Evolutionary conservation across 2,888 invertebrate genomes (phyloP), one percentile per base, ranked within the genome.

Genomic region (Hydriomena furcata): DNA sequence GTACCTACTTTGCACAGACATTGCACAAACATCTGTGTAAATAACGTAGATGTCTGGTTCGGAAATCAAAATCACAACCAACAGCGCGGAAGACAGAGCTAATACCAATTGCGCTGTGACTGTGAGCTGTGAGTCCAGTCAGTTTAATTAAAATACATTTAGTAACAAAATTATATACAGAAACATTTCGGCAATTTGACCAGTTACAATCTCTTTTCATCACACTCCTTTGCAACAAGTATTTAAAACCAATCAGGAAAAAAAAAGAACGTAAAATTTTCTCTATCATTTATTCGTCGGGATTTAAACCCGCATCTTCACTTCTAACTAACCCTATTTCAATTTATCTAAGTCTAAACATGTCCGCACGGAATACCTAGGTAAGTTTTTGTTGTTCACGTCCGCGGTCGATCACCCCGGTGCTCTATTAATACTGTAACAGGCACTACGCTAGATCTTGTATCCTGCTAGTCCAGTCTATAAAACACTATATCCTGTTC

Each of bases 391-490:
- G 54, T 51, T 58, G 42, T 43, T 42, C 60, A 48, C 10, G 41
- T 32, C 41, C 52, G 52, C 70, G 73, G 73, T 67, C 73, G 64
- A 35, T 73, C 60, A 73, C 72, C 74, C 57, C 56, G 45, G 42
- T 61, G 48, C 60, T 55, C 61, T 71, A 66, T 65, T 65, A 63
- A 65, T 67, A 64, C 58, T 60, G 64, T 60, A 60, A 63, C 49
- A 66, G 50, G 59, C 56, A 61, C 59, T 58, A 61, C 55, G 52
- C 52, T 43, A 64, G 63, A 55, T 69, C 58, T 62, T 7, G 32
- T 52, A 54, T 59, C 57, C 59, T 52, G 57, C 49, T 52, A 20
- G 50, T 50, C 31, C 20, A 43, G 43, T 51, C 45, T 51, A 36
- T 46, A 11, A 24, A 11, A 28, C 8, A 17, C 27, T 51, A 7